Evolutionary conservation across 2,113 vertebrate species (phyloP).

Genomic region (Phylloscopus trochiloides): DNA sequence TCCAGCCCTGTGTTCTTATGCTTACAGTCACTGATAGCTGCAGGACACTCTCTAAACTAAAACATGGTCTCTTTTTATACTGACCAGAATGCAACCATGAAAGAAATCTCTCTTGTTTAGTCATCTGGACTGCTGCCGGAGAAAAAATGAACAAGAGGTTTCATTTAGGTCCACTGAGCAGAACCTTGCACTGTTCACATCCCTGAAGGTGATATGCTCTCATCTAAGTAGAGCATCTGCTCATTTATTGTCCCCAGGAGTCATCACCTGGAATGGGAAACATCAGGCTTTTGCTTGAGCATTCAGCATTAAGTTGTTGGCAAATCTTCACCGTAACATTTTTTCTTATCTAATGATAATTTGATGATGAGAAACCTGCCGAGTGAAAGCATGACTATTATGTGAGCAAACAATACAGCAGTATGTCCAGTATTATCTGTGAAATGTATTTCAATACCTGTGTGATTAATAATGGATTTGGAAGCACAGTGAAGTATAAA

Average conservation of each 20-base stretch:
- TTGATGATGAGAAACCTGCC: constrained; percentile 63
- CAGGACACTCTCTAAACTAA: not conserved
- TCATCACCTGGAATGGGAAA: constrained; percentile 62
- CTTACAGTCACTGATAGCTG: not conserved
- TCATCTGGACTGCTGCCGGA: constrained; percentile 39
- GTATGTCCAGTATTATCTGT: constrained; percentile 62
- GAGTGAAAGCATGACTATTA: constrained; percentile 46
- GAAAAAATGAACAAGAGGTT: constrained; percentile 46
- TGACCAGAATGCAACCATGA: not conserved
- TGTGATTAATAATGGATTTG: constrained; percentile 64
- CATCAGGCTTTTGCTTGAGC: constrained; percentile 35
- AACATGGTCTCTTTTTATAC: not conserved
- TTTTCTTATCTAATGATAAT: constrained; percentile 69
- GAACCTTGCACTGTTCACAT: constrained; percentile 39
- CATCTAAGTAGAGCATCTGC: constrained; percentile 60
- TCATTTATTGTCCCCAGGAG: constrained; percentile 61
- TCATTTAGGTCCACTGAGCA: constrained; percentile 48
- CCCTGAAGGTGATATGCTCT: constrained; percentile 59
- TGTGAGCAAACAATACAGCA: constrained; percentile 51
- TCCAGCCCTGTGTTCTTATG: not conserved
- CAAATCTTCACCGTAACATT: constrained; percentile 19
- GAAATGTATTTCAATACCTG: constrained; percentile 67
- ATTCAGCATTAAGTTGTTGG: constrained; percentile 54
- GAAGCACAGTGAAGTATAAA: constrained; percentile 55
- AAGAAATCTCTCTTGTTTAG: constrained; percentile 37